phyloP scores from a whole-genome alignment of 2,888 invertebrate genomes.

The Steromphala cineraria region DNA sequence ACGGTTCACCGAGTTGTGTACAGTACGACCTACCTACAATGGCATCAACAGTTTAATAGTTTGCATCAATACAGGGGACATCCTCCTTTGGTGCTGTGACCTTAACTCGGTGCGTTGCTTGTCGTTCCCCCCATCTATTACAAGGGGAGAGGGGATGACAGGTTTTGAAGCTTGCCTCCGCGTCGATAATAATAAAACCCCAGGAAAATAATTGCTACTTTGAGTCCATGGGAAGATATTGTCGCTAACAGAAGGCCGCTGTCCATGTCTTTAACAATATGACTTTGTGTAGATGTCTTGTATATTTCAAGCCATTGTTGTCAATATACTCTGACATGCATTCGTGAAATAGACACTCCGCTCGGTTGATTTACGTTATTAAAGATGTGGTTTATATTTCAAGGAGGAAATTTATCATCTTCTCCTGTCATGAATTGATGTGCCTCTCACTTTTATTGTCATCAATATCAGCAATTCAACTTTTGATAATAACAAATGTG shows the following conservation, averaged over 20 bases:
- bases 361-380: too few relatives aligned
- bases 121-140: not conserved
- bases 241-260: not conserved
- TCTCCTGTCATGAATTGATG: too few relatives aligned
- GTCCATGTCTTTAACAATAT: not conserved
- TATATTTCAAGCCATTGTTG: not conserved
- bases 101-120: not conserved
- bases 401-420: too few relatives aligned
- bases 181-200: not conserved
- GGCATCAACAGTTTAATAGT: not conserved
- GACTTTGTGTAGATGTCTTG: not conserved
- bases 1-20: not conserved
- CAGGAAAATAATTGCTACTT: slow-evolving; percentile 2
- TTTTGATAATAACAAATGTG: too few relatives aligned
- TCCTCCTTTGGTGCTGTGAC: not conserved
- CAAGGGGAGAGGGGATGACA: not conserved
- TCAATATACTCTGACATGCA: too few relatives aligned
- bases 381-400: too few relatives aligned
- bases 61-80: not conserved
- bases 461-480: too few relatives aligned
- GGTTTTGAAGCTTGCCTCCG: not conserved
- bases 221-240: not conserved
- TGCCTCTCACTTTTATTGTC: too few relatives aligned
- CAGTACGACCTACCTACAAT: not conserved
- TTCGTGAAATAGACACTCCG: too few relatives aligned